These are phyloP conservation scores for Lordiphosa stackelbergi DNA, from an alignment of 1,140 invertebrate genomes.

Conservation along the genomic window DNA sequence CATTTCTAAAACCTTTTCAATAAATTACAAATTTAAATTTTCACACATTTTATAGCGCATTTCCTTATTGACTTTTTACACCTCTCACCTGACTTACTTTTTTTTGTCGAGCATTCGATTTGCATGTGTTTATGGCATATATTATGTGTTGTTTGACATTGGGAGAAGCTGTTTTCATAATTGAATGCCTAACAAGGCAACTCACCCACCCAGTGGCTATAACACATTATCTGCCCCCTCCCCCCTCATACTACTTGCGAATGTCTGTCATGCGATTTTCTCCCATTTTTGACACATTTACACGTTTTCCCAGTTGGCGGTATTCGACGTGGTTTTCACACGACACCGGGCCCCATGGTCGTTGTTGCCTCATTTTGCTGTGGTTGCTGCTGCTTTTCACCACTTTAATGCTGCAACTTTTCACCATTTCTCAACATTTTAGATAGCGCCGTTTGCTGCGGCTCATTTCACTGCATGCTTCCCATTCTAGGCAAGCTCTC, in stretches of 20 bases:
- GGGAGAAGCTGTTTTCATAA: slow-evolving; percentile 23
- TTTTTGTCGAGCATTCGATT: slow-evolving; percentile 27
- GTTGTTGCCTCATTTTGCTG: slow-evolving; percentile 39
- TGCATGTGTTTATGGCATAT: slow-evolving; percentile 39
- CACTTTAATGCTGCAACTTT: slow-evolving; percentile 56
- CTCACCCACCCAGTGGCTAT: slow-evolving; percentile 16
- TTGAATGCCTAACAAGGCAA: slow-evolving; percentile 19
- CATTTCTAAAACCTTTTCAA: too few relatives aligned
- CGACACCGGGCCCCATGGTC: slow-evolving; percentile 38
- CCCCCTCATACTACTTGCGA: background rate
- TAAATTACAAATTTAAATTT: background rate
- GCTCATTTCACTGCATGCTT: slow-evolving; percentile 28
- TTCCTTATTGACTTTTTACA: background rate
- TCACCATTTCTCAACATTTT: slow-evolving; percentile 66
- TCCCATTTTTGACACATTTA: slow-evolving; percentile 62
- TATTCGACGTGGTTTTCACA: slow-evolving; percentile 47
- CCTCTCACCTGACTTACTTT: background rate
- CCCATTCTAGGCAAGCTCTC: slow-evolving; percentile 26
- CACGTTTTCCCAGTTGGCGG: slow-evolving; percentile 57
- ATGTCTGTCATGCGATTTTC: slow-evolving; percentile 42
- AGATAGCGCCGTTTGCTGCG: slow-evolving; percentile 18
- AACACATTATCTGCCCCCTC: background rate
- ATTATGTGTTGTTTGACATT: slow-evolving; percentile 52
- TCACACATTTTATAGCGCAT: background rate
- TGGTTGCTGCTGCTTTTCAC: slow-evolving; percentile 32